Evolutionary conservation across 2,888 invertebrate genomes (phyloP).

Genomic region (Xanthorhoe spadicearia): DNA sequence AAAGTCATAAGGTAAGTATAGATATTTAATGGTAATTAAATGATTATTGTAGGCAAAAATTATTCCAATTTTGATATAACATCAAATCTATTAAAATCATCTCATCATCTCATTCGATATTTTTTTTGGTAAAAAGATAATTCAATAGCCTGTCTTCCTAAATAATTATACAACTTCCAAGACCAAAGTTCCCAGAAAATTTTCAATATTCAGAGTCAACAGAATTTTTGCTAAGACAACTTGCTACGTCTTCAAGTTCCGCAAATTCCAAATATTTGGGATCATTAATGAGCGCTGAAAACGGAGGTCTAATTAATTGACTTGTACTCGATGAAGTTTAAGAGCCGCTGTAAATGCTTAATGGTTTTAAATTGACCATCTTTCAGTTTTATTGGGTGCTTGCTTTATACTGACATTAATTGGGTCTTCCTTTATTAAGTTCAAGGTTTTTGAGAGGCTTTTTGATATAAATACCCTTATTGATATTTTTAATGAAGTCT

Average conservation of each 20-base stretch:
- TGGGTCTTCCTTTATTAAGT: constrained; percentile 16
- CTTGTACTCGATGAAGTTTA: constrained; percentile 48
- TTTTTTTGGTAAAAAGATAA: too few species aligned
- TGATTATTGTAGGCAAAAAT: too few species aligned
- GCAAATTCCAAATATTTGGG: constrained; percentile 41
- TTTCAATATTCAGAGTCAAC: constrained; percentile 9
- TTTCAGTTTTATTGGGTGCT: constrained; percentile 44
- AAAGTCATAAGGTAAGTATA: too few species aligned
- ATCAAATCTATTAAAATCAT: too few species aligned
- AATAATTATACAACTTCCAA: neutral
- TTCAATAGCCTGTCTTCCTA: neutral
- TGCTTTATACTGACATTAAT: constrained; percentile 27
- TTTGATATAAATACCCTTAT: too few species aligned
- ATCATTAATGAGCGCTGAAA: constrained; percentile 39
- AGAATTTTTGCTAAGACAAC: constrained; percentile 20
- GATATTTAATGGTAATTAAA: too few species aligned
- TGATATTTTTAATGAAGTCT: too few species aligned
- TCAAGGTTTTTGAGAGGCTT: constrained; percentile 5
- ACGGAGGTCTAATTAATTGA: constrained; percentile 46
- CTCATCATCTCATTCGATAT: too few species aligned
- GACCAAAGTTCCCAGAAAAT: neutral
- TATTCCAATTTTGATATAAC: neutral
- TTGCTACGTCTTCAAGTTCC: constrained; percentile 37
- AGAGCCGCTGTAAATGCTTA: constrained; percentile 44
- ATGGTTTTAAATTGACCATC: constrained; percentile 44